Evolutionary conservation across 2,113 vertebrate species (phyloP).

Genomic region (Corythornis madagascariensis): DNA sequence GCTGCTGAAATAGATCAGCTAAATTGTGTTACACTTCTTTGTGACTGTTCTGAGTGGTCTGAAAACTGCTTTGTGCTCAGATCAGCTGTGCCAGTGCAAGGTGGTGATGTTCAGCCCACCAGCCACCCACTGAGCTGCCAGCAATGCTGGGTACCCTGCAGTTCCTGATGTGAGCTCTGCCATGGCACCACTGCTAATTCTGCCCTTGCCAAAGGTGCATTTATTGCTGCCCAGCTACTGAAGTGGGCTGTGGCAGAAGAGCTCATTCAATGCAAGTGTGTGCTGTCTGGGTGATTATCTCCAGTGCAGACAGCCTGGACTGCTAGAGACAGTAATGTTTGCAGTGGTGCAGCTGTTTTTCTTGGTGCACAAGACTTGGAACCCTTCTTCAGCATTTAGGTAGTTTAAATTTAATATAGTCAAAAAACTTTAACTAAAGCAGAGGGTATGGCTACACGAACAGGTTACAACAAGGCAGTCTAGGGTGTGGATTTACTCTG

Average conservation of each 20-base stretch:
- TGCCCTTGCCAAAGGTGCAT: background rate
- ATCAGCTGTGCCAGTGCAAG: rapidly evolving
- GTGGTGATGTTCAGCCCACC: rapidly evolving
- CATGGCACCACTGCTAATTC: rapidly evolving
- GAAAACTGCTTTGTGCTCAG: background rate
- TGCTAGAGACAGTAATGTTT: background rate
- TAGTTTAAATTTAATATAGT: background rate
- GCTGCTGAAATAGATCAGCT: background rate
- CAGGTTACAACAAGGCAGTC: slow-evolving; percentile 36
- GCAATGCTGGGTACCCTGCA: rapidly evolving
- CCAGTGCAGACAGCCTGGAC: rapidly evolving
- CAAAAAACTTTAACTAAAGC: background rate
- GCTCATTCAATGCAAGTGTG: background rate
- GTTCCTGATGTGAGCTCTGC: rapidly evolving
- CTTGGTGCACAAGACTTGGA: background rate
- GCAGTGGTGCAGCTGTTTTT: background rate
- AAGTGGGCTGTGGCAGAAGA: background rate
- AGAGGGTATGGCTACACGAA: background rate
- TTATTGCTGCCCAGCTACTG: background rate
- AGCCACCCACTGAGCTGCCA: rapidly evolving
- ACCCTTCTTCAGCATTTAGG: background rate
- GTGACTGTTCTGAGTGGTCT: background rate
- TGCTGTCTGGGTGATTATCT: background rate
- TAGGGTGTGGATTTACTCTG: slow-evolving; percentile 16
- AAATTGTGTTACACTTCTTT: background rate